Base-by-base conservation (phyloP, 2,113 vertebrate species). In the Sinocyclocheilus maitianheensis region DNA sequence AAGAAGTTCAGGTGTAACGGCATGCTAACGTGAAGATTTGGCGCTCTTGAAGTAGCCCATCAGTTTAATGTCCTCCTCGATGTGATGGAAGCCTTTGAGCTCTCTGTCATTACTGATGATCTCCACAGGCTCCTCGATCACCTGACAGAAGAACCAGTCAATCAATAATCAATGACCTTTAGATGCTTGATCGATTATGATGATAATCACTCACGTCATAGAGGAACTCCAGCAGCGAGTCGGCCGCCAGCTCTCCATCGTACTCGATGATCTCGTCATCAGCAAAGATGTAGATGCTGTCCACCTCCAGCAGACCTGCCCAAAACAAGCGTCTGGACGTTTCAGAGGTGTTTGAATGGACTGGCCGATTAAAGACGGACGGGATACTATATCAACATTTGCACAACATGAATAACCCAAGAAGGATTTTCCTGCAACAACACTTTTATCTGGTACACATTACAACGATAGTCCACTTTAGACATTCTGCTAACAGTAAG, bases 221-320 rank as follows among this genome's bases (percentile, higher is more conserved):
- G 18, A 98, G 92, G 89, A 98, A 98, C 90, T 97, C 96, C 81
- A 98, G 97, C 89, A 98, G 87, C 0, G 97, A 97, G 90, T 97
- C 96, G 0, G 97, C 94, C 0, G 97, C 95, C 67, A 98, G 91
- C 87, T 97, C 96, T 4, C 97, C 97, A 0, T 98, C 97, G 0
- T 97, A 98, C 82, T 98, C 97, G 2, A 98, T 97, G 67, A 98
- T 93, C 88, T 98, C 96, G 0, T 97, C 95, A 7, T 96, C 96
- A 9, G 96, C 95, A 91, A 97, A 98, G 69, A 98, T 96, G 26
- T 97, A 98, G 71, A 98, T 90, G 84, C 97, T 98, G 90, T 97
- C 97, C 83, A 96, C 95, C 89, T 98, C 97, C 0, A 93, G 91
- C 87, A 98, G 91, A 76, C 97, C 97, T 97, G 87, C 1, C 26